Base-by-base conservation (phyloP, 2,113 vertebrate species). In the Epinephelus lanceolatus region DNA sequence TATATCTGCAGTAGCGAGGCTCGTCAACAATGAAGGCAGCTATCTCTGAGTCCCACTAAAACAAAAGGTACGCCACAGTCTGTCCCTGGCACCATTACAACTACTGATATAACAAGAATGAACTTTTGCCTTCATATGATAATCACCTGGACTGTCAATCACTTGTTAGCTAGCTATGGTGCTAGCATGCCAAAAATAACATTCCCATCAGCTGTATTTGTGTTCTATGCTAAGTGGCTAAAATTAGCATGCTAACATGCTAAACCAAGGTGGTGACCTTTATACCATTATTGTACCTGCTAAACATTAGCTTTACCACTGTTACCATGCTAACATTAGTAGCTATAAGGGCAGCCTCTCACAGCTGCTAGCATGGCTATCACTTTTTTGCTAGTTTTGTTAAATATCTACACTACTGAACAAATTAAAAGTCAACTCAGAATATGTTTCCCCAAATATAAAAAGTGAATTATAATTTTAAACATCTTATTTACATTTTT, bases 41-140 rank as follows among this genome's bases (percentile, higher is more conserved):
- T 45, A 59, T 47, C 53, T 63, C 55, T 0, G 30, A 63, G 37
- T 83, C 1, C 33, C 5, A 4, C 25, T 42, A n/a, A 82, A 82
- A 23, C 66, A 19, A 47, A 83, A 47, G 55, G 23, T 4, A 86
- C 55, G 49, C 37, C 3, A 51, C 62, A 47, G 10, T 55, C 47
- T 8, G 78, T 74, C 51, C 78, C 18, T 40, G 23, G 19, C 18
- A 51, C 27, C 23, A 13, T 33, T 2, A 21, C 55, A 76, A 18
- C 25, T 15, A 52, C 23, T 0, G 53, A 18, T 76, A 56, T 42
- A 57, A 77, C 80, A 73, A 23, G 13, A 51, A 71, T 9, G 74
- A 85, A 69, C 68, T 56, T 81, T 40, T 33, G 77, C 60, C 21
- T 68, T 56, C 40, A 71, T 51, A 3, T 30, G 5, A 74, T 80